Evolutionary conservation across 2,797 vertebrate genomes (phyloP), one percentile per base, ranked within the genome.

Genomic region (Rhadinocentrus ornatus): DNA sequence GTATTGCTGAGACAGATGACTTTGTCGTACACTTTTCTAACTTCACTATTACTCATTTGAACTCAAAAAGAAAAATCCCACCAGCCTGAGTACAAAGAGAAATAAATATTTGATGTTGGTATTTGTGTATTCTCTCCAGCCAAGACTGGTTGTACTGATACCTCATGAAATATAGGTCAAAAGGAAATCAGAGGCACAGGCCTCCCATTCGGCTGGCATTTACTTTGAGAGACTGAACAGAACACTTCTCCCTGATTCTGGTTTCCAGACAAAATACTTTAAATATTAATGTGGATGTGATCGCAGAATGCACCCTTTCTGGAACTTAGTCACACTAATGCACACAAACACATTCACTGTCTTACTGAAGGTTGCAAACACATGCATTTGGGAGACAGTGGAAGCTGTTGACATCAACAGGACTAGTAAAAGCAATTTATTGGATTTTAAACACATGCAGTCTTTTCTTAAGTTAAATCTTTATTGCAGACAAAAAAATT

Each of bases 71-170:
- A 71, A 86, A 82, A 83, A 62, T 26, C 37, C 59, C 44, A 58
- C 27, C 57, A 70, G 68, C 53, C 26, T 2, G 35, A 76, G 60
- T 58, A 81, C 79, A 81, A 83, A 76, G 52, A 66, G 13, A 11
- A 55, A 87, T 92, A 57, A 91, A 92, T 90, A 91, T 89, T 91
- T 89, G 2, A 91, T 87, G 71, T 39, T 16, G 9, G 60, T 78
- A 79, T 86, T 84, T 78, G 61, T 84, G 73, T 82, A 59, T 78
- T 83, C 85, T 63, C 68, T 70, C 39, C n/a, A 65, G 60, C 15
- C 6, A 22, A 69, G 77, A 55, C 41, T 62, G 55, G 70, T 78
- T 80, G 67, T 61, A 3, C 61, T 67, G 76, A 81, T 82, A 80
- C 73, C 67, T 77, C 29, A 27, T 75, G 60, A 87, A 82, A 86